phyloP scores from a whole-genome alignment of 1,140 invertebrate genomes.

The Hycleus phaleratus region DNA sequence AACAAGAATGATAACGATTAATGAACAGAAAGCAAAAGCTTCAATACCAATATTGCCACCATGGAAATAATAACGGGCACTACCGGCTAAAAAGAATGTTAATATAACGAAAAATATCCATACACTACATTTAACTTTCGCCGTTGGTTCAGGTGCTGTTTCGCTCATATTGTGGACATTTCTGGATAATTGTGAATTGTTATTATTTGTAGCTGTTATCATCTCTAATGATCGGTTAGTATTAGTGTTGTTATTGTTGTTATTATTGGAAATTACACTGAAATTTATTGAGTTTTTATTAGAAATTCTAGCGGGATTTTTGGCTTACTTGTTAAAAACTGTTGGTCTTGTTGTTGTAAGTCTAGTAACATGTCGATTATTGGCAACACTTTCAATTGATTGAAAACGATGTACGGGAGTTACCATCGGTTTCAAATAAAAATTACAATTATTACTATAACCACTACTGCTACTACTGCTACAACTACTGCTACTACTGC shows the following conservation, averaged over 20 bases:
- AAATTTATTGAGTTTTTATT: neutral
- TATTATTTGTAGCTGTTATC: constrained; percentile 19
- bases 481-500: too few species aligned
- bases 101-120: constrained; percentile 19
- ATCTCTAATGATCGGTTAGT: constrained; percentile 17
- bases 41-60: constrained; percentile 48
- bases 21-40: constrained; percentile 55
- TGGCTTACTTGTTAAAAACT: neutral
- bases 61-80: constrained; percentile 20
- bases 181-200: neutral
- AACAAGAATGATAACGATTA: constrained; percentile 53
- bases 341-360: neutral
- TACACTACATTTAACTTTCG: constrained; percentile 15
- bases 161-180: constrained; percentile 1
- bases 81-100: constrained; percentile 15
- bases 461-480: too few species aligned
- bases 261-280: neutral
- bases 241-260: constrained; percentile 5
- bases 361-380: constrained; percentile 30
- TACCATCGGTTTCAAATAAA: constrained; percentile 50
- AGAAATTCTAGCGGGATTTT: too few species aligned
- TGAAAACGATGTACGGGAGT: constrained; percentile 60
- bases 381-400: constrained; percentile 49
- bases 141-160: neutral
- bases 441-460: neutral